These are phyloP conservation scores for Carcina quercana DNA, from an alignment of 2,888 invertebrate species.

Conservation along the genomic window DNA sequence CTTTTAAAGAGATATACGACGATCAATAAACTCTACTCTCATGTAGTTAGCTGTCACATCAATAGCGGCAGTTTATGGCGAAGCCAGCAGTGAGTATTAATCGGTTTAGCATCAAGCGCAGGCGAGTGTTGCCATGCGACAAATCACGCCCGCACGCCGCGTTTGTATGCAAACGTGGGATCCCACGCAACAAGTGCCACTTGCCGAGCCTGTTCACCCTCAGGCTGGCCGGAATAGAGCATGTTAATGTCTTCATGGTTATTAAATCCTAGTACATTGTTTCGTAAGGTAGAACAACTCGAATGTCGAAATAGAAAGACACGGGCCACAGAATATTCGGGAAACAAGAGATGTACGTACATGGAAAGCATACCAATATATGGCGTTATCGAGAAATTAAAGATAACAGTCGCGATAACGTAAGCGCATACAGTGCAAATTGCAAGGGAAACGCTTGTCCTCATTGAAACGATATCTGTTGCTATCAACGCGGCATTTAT, in stretches of 20 bases:
- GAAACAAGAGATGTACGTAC: no score
- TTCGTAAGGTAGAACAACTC: no score
- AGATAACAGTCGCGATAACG: slow-evolving; percentile 16
- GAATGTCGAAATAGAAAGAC: no score
- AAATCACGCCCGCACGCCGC: slow-evolving; percentile 42
- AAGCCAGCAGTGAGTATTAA: slow-evolving; percentile 20
- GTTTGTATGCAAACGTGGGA: slow-evolving; percentile 44
- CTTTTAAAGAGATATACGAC: background rate
- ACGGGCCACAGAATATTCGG: no score
- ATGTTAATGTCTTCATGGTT: slow-evolving; percentile 14
- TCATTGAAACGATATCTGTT: slow-evolving; percentile 9
- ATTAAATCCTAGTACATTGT: slow-evolving; percentile 18
- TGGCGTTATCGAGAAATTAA: slow-evolving; percentile 14
- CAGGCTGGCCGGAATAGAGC: slow-evolving; percentile 3
- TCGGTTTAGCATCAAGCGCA: slow-evolving; percentile 32
- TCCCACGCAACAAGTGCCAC: slow-evolving; percentile 61
- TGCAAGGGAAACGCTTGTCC: slow-evolving; percentile 13
- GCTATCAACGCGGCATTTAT: slow-evolving; percentile 8
- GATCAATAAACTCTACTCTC: slow-evolving; percentile 1
- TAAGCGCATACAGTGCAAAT: slow-evolving; percentile 10
- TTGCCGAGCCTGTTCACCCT: slow-evolving; percentile 30
- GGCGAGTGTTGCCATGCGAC: slow-evolving; percentile 33
- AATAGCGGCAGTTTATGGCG: slow-evolving; percentile 11
- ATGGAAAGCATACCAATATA: no score
- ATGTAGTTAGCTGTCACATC: slow-evolving; percentile 6